Evolutionary conservation across 2,113 vertebrate genomes (phyloP).

Genomic region (Trogon surrucura): DNA sequence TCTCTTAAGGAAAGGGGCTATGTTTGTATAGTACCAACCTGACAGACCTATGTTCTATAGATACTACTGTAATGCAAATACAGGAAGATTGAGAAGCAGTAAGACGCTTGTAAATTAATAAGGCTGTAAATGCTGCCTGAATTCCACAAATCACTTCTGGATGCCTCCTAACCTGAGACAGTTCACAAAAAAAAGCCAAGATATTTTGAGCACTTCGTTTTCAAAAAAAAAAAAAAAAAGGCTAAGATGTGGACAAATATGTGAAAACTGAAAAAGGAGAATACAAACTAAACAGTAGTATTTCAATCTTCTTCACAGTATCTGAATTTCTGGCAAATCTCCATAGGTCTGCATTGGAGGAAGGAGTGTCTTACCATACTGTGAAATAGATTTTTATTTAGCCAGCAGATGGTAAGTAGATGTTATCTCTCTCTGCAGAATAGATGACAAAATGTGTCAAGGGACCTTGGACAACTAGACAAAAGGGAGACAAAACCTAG

Average conservation of each 20-base stretch:
- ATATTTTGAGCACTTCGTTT: not conserved
- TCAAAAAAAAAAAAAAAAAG: not conserved
- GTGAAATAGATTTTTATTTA: not conserved
- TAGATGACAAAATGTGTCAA: not conserved
- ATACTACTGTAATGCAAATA: not conserved
- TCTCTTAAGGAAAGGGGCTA: not conserved
- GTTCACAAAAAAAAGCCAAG: not conserved
- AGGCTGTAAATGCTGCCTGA: not conserved
- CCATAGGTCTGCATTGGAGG: not conserved
- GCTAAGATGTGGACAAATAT: not conserved
- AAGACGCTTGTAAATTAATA: not conserved
- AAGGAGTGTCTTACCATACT: not conserved
- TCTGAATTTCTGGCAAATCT: not conserved
- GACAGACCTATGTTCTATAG: not conserved
- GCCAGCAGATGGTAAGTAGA: not conserved
- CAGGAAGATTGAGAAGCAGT: not conserved
- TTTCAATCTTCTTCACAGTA: not conserved
- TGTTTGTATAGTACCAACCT: not conserved
- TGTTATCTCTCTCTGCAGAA: not conserved
- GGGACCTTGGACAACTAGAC: not conserved
- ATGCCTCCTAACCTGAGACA: not conserved
- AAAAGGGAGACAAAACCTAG: not conserved
- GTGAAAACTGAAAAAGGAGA: not conserved
- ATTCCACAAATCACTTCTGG: not conserved
- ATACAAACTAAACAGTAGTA: not conserved